phyloP scores from a whole-genome alignment of 1,140 invertebrate species.

The Drosophila erecta region DNA sequence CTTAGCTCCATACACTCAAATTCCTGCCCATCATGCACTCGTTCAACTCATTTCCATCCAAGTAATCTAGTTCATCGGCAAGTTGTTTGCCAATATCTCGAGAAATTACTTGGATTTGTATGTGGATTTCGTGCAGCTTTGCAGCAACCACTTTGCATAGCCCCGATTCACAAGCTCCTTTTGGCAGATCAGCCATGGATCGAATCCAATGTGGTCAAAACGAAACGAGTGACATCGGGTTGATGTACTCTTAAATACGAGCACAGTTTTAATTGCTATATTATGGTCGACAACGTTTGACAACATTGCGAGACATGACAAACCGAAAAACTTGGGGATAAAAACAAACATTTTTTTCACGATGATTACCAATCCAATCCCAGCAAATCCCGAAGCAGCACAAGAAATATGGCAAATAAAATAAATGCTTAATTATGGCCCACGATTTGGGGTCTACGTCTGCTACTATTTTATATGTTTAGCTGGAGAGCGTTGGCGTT shows the following conservation, averaged over 20 bases:
- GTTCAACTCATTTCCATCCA: conserved; percentile 21
- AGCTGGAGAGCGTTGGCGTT: conserved; percentile 59
- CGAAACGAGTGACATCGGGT: conserved; percentile 55
- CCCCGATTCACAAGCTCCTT: conserved; percentile 44
- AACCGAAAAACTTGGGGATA: conserved; percentile 21
- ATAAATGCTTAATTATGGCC: conserved; percentile 82
- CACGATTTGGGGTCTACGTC: conserved; percentile 60
- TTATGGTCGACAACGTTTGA: conserved; percentile 77
- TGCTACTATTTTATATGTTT: conserved; percentile 23
- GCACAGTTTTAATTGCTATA: conserved; percentile 74
- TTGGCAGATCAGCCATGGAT: conserved; percentile 11
- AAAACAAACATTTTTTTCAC: conserved; percentile 54
- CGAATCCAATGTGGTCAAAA: conserved; percentile 1
- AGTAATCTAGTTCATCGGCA: conserved; percentile 30
- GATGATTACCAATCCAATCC: conserved; percentile 72
- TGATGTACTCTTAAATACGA: conserved; percentile 66
- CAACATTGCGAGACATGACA: conserved; percentile 60
- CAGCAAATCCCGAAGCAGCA: conserved; percentile 57
- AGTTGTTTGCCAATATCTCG: conserved; percentile 47
- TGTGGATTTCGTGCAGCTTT: conserved; percentile 23
- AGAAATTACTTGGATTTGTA: conserved; percentile 34
- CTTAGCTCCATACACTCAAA: neutral
- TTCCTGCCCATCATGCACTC: conserved; percentile 37
- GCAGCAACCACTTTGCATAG: conserved; percentile 17
- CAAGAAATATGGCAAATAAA: conserved; percentile 82